These are phyloP conservation scores for Burhinus oedicnemus DNA, from an alignment of 2,113 vertebrate species.

Conservation along the genomic window DNA sequence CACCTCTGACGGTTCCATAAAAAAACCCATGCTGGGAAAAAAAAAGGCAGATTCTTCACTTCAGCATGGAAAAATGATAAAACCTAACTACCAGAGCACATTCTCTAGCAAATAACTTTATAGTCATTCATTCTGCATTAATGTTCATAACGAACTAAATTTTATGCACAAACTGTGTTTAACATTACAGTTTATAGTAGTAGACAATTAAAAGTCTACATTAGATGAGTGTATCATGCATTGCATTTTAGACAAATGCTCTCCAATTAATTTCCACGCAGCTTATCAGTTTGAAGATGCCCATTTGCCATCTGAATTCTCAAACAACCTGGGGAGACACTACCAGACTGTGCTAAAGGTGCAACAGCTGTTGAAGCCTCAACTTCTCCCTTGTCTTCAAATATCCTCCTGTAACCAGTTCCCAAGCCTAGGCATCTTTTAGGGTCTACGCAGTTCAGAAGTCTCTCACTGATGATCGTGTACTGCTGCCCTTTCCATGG, in stretches of 20 bases:
- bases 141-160: not conserved
- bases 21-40: not conserved
- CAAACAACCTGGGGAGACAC: not conserved
- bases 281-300: not conserved
- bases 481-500: not conserved
- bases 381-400: not conserved
- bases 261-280: not conserved
- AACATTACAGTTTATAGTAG: not conserved
- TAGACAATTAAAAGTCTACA: not conserved
- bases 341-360: not conserved
- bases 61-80: not conserved
- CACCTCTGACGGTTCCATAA: not conserved
- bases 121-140: not conserved
- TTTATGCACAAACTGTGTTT: not conserved
- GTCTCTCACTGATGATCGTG: fast-evolving
- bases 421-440: fast-evolving
- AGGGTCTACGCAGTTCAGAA: not conserved
- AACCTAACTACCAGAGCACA: not conserved
- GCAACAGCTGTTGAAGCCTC: not conserved
- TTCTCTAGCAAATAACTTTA: not conserved
- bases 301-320: not conserved
- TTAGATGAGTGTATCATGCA: not conserved
- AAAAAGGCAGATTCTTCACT: not conserved
- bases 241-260: not conserved
- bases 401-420: not conserved